These are phyloP conservation scores for Ammodytes dubius DNA, from an alignment of 2,113 vertebrate genomes.

Conservation along the genomic window DNA sequence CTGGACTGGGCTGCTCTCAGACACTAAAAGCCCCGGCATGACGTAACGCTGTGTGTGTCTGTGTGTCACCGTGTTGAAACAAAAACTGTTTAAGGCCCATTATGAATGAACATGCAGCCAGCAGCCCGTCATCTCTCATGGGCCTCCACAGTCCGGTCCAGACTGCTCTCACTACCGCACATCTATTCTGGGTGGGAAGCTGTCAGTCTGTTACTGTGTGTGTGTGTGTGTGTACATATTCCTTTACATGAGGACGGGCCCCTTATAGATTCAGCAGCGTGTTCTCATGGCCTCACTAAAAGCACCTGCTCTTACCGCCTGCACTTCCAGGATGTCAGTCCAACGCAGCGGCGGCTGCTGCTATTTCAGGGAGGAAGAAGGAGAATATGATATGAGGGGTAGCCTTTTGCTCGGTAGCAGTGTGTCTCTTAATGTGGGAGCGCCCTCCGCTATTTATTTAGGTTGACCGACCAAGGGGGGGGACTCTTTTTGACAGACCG, in stretches of 20 bases:
- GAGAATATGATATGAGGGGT: constrained; percentile 53
- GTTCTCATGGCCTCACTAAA: constrained; percentile 62
- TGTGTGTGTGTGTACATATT: constrained; percentile 39
- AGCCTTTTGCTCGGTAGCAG: neutral
- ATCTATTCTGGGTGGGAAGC: constrained; percentile 63
- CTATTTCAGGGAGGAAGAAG: constrained; percentile 69
- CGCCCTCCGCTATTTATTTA: constrained; percentile 46
- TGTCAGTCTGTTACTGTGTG: constrained; percentile 40
- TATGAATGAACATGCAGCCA: constrained; percentile 9
- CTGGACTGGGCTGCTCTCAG: neutral
- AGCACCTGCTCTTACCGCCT: constrained; percentile 69
- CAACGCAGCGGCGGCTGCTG: neutral
- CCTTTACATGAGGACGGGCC: constrained; percentile 42
- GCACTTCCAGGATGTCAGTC: constrained; percentile 48
- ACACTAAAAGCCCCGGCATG: neutral
- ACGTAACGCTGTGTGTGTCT: constrained; percentile 28
- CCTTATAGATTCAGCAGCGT: constrained; percentile 39
- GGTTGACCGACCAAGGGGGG: constrained; percentile 35
- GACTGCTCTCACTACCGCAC: constrained; percentile 28
- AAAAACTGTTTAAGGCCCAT: constrained; percentile 25
- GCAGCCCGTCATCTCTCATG: neutral
- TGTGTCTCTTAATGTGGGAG: constrained; percentile 25
- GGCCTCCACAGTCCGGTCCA: constrained; percentile 14
- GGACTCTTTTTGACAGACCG: constrained; percentile 27
- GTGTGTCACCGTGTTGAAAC: constrained; percentile 27